Evolutionary conservation across 2,888 invertebrate genomes (phyloP).

Genomic region (Agrochola circellaris): DNA sequence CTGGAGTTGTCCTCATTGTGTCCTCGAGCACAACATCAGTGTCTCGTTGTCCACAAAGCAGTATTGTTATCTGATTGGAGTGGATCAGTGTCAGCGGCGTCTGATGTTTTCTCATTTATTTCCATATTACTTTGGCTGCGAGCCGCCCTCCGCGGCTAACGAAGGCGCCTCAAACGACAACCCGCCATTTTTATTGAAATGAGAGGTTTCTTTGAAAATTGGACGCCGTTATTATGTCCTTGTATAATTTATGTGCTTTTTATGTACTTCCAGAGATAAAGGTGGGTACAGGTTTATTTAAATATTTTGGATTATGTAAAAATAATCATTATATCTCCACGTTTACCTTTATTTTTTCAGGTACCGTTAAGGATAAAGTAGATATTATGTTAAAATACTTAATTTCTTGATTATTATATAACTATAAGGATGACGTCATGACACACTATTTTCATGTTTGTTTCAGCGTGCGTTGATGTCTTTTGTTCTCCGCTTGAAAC

Average conservation of each 20-base stretch:
- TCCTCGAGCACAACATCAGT: conserved; percentile 20
- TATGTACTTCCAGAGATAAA: conserved; percentile 62
- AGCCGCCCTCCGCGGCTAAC: conserved; percentile 68
- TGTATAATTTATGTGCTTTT: conserved; percentile 77
- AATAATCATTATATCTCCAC: not conserved
- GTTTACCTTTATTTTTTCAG: not conserved
- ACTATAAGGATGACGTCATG: not conserved
- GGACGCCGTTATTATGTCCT: conserved; percentile 81
- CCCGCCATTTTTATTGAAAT: conserved; percentile 71
- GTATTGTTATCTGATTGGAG: conserved; percentile 80
- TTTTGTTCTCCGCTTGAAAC: conserved; percentile 71
- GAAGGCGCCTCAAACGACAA: conserved; percentile 72
- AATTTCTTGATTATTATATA: not conserved
- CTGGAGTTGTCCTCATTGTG: conserved; percentile 1
- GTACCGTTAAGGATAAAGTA: not conserved
- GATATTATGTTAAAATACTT: not conserved
- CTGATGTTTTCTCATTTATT: conserved; percentile 85
- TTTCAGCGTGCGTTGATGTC: conserved; percentile 77
- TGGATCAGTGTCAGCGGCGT: conserved; percentile 71
- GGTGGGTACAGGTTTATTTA: conserved; percentile 31
- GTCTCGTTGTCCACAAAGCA: conserved; percentile 67
- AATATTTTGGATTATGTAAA: conserved; percentile 4
- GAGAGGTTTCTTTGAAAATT: conserved; percentile 82
- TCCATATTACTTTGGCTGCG: conserved; percentile 83
- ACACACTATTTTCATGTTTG: not conserved